phyloP scores from a whole-genome alignment of 1,140 invertebrate genomes.

The Drosophila nebulosa region DNA sequence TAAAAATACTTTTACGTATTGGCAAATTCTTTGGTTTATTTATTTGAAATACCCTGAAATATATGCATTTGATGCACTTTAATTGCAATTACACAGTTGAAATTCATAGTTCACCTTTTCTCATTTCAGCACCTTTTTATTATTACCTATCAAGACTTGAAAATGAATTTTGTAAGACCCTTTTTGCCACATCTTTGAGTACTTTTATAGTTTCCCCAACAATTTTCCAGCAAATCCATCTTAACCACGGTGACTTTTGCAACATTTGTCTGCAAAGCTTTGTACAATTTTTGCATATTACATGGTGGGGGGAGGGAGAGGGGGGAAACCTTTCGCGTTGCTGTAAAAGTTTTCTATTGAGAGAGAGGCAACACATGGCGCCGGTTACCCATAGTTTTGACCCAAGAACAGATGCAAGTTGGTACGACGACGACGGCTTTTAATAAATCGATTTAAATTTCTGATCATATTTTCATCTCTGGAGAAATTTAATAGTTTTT shows the following conservation, averaged over 20 bases:
- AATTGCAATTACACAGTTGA: too few species aligned
- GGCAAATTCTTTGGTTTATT: too few species aligned
- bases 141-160: background rate
- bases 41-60: too few species aligned
- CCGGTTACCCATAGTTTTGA: slow-evolving; percentile 24
- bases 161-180: background rate
- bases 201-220: background rate
- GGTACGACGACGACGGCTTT: slow-evolving; percentile 44
- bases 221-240: background rate
- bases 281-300: slow-evolving; percentile 10
- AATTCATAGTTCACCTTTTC: too few species aligned
- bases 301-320: too few species aligned
- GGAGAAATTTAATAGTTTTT: slow-evolving; percentile 80
- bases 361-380: slow-evolving; percentile 57
- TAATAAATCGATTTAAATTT: slow-evolving; percentile 80
- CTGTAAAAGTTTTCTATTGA: slow-evolving; percentile 51
- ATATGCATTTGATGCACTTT: too few species aligned
- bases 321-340: slow-evolving; percentile 32
- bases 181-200: background rate
- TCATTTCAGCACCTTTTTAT: too few species aligned
- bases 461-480: slow-evolving; percentile 77
- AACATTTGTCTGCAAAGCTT: slow-evolving; percentile 6
- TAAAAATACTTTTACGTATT: too few species aligned
- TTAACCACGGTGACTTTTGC: slow-evolving; percentile 20
- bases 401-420: slow-evolving; percentile 34